phyloP scores from a whole-genome alignment of 2,113 vertebrate genomes.

The mouse (Mus musculus) region DNA sequence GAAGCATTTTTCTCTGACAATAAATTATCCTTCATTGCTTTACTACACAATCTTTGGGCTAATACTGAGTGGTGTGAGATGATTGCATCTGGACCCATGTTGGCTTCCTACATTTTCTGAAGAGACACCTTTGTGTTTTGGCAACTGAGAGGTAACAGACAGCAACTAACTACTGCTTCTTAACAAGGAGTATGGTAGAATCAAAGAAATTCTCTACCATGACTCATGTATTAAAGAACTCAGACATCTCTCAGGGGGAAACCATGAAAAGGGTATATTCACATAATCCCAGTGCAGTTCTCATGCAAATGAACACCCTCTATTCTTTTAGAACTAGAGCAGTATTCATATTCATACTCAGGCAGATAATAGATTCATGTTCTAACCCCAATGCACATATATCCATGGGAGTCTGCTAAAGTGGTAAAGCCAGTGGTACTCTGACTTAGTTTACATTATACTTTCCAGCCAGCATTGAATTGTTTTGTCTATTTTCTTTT shows the following conservation, averaged over 20 bases:
- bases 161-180: slow-evolving; percentile 18
- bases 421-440: background rate
- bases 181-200: slow-evolving; percentile 22
- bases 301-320: background rate
- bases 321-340: slow-evolving; percentile 27
- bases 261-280: background rate
- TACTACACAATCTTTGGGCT: slow-evolving; percentile 16
- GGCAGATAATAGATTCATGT: slow-evolving; percentile 30
- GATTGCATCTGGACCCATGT: slow-evolving; percentile 44
- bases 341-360: slow-evolving; percentile 7
- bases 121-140: slow-evolving; percentile 46
- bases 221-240: background rate
- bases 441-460: background rate
- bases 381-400: background rate
- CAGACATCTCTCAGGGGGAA: background rate
- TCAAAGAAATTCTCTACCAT: slow-evolving; percentile 24
- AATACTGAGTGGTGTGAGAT: slow-evolving; percentile 27
- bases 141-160: slow-evolving; percentile 11
- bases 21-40: slow-evolving; percentile 56
- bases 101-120: slow-evolving; percentile 51
- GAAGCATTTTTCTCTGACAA: slow-evolving; percentile 61
- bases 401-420: background rate
- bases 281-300: background rate
- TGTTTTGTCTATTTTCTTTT: background rate
- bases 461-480: background rate